Evolutionary conservation across 2,797 vertebrate genomes (phyloP).

Genomic region (Perdix hodgsoniae): DNA sequence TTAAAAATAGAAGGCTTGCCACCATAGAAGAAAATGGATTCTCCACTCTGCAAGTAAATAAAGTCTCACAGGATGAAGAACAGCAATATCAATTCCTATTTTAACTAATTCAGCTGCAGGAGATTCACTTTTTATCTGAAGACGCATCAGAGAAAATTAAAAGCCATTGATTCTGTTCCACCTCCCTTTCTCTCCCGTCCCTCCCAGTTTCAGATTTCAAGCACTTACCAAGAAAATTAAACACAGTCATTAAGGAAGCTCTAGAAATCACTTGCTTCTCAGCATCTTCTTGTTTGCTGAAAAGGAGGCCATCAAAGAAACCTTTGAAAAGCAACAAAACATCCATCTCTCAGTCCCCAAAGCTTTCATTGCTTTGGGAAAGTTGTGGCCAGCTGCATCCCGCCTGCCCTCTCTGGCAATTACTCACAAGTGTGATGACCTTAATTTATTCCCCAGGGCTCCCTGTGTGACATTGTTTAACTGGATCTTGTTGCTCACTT

Average conservation of each 20-base stretch:
- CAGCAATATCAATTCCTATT: slow-evolving; percentile 48
- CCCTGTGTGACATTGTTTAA: neutral
- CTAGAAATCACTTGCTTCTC: neutral
- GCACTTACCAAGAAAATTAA: slow-evolving; percentile 25
- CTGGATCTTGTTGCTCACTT: neutral
- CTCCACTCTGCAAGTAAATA: slow-evolving; percentile 30
- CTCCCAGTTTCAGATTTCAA: neutral
- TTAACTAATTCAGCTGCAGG: slow-evolving; percentile 16
- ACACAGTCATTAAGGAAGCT: neutral
- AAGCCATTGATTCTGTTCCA: slow-evolving; percentile 48
- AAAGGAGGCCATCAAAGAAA: neutral
- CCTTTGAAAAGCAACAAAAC: neutral
- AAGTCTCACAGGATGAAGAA: slow-evolving; percentile 17
- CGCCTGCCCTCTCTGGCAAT: neutral
- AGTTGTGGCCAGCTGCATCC: neutral
- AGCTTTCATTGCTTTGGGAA: neutral
- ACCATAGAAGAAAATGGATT: slow-evolving; percentile 7
- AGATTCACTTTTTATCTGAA: slow-evolving; percentile 58
- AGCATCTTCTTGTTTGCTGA: neutral
- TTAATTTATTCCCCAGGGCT: neutral
- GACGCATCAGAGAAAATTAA: slow-evolving; percentile 63
- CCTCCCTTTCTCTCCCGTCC: neutral
- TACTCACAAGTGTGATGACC: neutral
- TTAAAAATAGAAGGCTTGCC: slow-evolving; percentile 18
- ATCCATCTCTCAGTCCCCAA: neutral